Evolutionary conservation across 2,888 invertebrate species (phyloP), one percentile per base, ranked within the genome.

Genomic region (Chesias legatella): DNA sequence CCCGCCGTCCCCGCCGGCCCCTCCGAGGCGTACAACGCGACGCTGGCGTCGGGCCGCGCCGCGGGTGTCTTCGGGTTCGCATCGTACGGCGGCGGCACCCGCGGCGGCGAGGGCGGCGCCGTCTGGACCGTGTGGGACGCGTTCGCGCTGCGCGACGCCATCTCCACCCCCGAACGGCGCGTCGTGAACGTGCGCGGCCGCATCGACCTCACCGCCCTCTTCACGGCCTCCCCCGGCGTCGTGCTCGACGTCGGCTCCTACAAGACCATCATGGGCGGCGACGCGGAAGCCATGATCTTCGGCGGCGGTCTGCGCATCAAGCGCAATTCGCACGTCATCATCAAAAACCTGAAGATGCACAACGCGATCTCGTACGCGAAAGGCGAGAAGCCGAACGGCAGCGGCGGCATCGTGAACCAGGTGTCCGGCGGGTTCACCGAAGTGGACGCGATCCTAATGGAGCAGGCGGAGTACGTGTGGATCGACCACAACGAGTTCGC

Each of bases 401-500:
- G 1, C 2, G 51, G 51, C 4, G 43, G 43, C 6, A 48, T 53
- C 24, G 1, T 8, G 0, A 11, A 1, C 8, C 41, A 36, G 20
- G 8, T 6, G 0, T 1, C 30, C 5, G 36, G 43, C 1, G 46
- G 40, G 6, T 53, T 40, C 39, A 46, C 53, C 9, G 48, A 51
- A 4, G 9, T 53, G 0, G 53, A 53, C 24, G 21, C 33, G 3
- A 31, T 53, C 10, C 27, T 42, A 3, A 17, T 23, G 6, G 46
- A 44, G 7, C 7, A 11, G 10, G 27, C 40, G 1, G n/a, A 8
- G 7, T 10, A 34, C 34, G 35, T 53, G 4, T 53, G 46, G 53
- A 31, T 53, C 22, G 50, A 53, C 30, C 53, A 51, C 39, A 33
- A 33, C 31, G 51, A 50, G 33, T 53, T 53, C 28, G 24, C 41